Evolutionary conservation across 1,140 invertebrate genomes (phyloP).

Genomic region (Bombyx mori): DNA sequence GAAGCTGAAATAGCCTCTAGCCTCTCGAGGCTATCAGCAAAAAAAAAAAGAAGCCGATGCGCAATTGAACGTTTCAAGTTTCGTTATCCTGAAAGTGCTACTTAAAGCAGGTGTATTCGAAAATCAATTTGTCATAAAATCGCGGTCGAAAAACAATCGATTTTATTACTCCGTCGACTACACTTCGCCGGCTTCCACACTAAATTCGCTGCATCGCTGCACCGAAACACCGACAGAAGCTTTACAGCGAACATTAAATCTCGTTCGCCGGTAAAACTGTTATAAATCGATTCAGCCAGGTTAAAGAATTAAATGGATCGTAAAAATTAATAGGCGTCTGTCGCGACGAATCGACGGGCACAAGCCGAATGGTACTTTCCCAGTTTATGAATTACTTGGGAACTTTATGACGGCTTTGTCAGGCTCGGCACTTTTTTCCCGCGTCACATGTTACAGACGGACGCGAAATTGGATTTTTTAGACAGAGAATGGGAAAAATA

Average conservation of each 20-base stretch:
- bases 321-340: slow-evolving; percentile 66
- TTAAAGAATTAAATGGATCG: slow-evolving; percentile 66
- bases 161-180: no score
- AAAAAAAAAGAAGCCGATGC: no score
- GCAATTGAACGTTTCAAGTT: no score
- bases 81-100: no score
- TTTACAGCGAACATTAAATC: slow-evolving; percentile 52
- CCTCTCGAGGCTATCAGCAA: no score
- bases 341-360: slow-evolving; percentile 28
- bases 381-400: slow-evolving; percentile 60
- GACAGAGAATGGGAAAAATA: slow-evolving; percentile 39
- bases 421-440: slow-evolving; percentile 38
- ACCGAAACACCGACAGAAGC: slow-evolving; percentile 42
- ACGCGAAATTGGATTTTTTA: slow-evolving; percentile 62
- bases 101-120: no score
- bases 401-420: slow-evolving; percentile 62
- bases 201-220: slow-evolving; percentile 17
- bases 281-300: slow-evolving; percentile 64
- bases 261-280: slow-evolving; percentile 52
- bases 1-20: no score
- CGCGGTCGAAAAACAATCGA: no score
- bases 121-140: no score
- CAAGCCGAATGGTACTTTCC: slow-evolving; percentile 40
- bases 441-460: slow-evolving; percentile 62
- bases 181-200: no score